phyloP scores from a whole-genome alignment of 1,140 invertebrate genomes.

The Drosophila equinoxialis region DNA sequence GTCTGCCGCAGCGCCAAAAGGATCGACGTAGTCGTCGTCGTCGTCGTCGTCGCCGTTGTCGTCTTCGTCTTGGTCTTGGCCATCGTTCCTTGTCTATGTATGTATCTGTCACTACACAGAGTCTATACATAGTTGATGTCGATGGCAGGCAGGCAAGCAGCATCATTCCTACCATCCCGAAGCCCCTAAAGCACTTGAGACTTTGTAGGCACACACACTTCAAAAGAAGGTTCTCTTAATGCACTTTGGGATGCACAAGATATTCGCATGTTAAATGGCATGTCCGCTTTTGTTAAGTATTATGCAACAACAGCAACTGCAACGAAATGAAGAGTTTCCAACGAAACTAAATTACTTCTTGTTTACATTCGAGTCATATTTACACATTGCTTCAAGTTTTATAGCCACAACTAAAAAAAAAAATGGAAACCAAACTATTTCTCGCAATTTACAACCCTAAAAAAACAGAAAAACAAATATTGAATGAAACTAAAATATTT shows the following conservation, averaged over 20 bases:
- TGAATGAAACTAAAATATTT: too few species aligned
- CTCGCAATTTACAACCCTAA: too few species aligned
- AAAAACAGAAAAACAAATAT: not conserved
- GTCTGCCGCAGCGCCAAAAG: conserved; percentile 69
- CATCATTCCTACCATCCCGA: conserved; percentile 40
- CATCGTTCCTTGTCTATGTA: conserved; percentile 50
- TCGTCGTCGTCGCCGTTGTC: conserved; percentile 40
- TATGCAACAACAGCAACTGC: conserved; percentile 23
- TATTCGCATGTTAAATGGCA: conserved; percentile 32
- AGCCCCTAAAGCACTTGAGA: conserved; percentile 61
- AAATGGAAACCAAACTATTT: not conserved
- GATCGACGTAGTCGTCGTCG: conserved; percentile 66
- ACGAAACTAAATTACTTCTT: conserved; percentile 10
- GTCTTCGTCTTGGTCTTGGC: conserved; percentile 30
- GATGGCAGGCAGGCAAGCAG: conserved; percentile 8
- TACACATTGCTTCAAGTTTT: not conserved
- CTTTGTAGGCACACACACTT: conserved; percentile 64
- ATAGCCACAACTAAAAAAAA: not conserved
- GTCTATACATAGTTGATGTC: conserved; percentile 30
- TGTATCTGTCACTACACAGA: conserved; percentile 53
- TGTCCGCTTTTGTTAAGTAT: conserved; percentile 16
- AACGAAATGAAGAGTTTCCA: conserved; percentile 15
- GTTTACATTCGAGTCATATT: conserved; percentile 8
- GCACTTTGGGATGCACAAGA: conserved; percentile 52
- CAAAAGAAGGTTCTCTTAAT: conserved; percentile 56